Conservation (phyloP, 2,888 invertebrate species). For the Fragum fragum region DNA sequence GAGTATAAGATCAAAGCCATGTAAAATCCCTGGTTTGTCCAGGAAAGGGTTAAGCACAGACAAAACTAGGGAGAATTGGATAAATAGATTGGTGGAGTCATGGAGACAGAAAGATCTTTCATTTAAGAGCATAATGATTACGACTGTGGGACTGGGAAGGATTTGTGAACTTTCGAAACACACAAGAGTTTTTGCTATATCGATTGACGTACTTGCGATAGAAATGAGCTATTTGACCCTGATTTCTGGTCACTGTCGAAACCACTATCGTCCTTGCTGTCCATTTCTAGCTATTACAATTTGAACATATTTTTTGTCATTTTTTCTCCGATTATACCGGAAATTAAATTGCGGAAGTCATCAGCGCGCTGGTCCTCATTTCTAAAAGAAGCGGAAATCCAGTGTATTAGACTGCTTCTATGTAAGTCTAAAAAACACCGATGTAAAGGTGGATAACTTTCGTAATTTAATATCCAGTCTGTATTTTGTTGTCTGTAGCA, state of each 20-base stretch:
- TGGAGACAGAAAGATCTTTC: too few species aligned
- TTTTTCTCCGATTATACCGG: not conserved
- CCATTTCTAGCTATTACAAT: constrained; percentile 62
- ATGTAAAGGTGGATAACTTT: not conserved
- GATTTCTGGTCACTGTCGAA: constrained; percentile 84
- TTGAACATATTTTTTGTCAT: not conserved
- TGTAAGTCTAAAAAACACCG: not conserved
- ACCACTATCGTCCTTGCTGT: constrained; percentile 84
- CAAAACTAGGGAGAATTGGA: too few species aligned
- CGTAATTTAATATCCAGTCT: constrained; percentile 11
- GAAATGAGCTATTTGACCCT: constrained; percentile 48
- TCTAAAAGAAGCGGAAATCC: not conserved
- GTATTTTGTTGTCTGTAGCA: constrained; percentile 67
- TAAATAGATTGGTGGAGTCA: too few species aligned
- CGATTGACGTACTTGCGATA: constrained; percentile 49
- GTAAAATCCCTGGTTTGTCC: too few species aligned
- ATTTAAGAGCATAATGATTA: too few species aligned
- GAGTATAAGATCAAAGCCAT: too few species aligned
- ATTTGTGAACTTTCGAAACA: too few species aligned
- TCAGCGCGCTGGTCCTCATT: not conserved
- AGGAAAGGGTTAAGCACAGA: too few species aligned
- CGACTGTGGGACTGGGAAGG: too few species aligned
- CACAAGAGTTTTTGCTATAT: too few species aligned
- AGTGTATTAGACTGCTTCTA: not conserved
- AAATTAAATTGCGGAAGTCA: not conserved